Conservation (phyloP, 2,113 vertebrate genomes). For the Entelurus aequoreus region DNA sequence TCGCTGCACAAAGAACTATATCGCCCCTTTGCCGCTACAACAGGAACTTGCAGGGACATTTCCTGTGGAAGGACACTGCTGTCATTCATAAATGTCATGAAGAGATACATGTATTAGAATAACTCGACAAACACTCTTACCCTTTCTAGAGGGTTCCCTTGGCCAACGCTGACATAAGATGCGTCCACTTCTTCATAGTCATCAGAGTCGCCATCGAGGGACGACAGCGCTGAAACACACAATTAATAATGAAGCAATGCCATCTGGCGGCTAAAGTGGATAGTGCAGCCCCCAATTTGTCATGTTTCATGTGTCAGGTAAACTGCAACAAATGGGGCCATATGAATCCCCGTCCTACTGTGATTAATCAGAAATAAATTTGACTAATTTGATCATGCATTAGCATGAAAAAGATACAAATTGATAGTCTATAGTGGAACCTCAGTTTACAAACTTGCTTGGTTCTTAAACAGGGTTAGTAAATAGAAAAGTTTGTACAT, state of each 20-base stretch:
- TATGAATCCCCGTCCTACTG: too few relatives aligned
- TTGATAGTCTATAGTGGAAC: not conserved
- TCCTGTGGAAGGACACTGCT: constrained; percentile 48
- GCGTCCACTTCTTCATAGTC: constrained; percentile 58
- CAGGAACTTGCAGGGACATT: constrained; percentile 51
- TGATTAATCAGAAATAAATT: not conserved
- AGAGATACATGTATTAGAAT: not conserved
- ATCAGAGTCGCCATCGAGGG: constrained; percentile 48
- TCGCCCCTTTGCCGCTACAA: not conserved
- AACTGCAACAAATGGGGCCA: too few relatives aligned
- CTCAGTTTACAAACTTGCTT: too few relatives aligned
- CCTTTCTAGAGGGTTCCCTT: constrained; percentile 45
- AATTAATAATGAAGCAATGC: not conserved
- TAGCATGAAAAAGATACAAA: not conserved
- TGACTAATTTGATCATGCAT: not conserved
- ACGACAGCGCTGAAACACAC: constrained; percentile 28
- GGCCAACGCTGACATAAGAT: constrained; percentile 10
- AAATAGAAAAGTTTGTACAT: too few relatives aligned
- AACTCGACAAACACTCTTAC: constrained; percentile 32
- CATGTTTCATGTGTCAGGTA: too few relatives aligned
- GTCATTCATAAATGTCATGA: constrained; percentile 11
- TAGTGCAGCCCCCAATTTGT: too few relatives aligned
- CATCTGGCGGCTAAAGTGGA: too few relatives aligned
- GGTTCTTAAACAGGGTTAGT: too few relatives aligned
- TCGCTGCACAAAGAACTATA: constrained; percentile 66